Base-by-base conservation (phyloP, 1,140 invertebrate species). In the Sarcophaga bullata region DNA sequence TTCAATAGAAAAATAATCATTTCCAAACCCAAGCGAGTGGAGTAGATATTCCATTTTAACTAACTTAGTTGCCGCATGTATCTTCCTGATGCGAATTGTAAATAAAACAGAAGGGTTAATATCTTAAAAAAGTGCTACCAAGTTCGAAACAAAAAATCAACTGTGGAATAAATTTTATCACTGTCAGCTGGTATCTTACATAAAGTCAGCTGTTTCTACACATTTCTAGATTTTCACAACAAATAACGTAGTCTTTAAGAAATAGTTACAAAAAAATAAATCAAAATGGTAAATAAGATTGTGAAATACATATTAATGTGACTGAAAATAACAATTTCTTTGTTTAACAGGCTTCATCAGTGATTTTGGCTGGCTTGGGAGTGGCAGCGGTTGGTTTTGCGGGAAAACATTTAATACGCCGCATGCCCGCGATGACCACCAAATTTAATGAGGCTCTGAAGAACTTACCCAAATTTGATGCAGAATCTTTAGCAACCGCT, bases 321-420 rank as follows among this genome's bases (percentile, higher is more conserved):
- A 75, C 19, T 47, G 37, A 73, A 46, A 19, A 58, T 37, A 15
- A 3, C 37, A 8, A 62, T 8, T 19, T 50, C 13, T 17, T 15
- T 47, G 9, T 19, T 2, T 90, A 92, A 84, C 84, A 96, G 96
- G 92, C 94, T 76, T 93, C 92, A 87, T 92, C 93, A 48, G 90
- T 95, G 78, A 94, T 98, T 82, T 87, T 95, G 82, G 95, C 95
- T 81, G 97, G 97, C 37, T 87, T 98, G 76, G 96, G 96, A 6
- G 90, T 98, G 86, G 97, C 97, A 17, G 95, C 94, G 10, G 91
- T 97, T 10, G 97, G 97, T 37, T 97, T 96, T 91, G 93, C 93
- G 83, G 97, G 97, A 15, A 93, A 96, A 84, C 96, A 96, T 89
- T 85, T 95, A 8, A 62, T 97, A 7, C 92, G 93, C 87, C 93